These are phyloP conservation scores for Silurus aristotelis DNA, from an alignment of 2,797 vertebrate genomes.

Conservation along the genomic window DNA sequence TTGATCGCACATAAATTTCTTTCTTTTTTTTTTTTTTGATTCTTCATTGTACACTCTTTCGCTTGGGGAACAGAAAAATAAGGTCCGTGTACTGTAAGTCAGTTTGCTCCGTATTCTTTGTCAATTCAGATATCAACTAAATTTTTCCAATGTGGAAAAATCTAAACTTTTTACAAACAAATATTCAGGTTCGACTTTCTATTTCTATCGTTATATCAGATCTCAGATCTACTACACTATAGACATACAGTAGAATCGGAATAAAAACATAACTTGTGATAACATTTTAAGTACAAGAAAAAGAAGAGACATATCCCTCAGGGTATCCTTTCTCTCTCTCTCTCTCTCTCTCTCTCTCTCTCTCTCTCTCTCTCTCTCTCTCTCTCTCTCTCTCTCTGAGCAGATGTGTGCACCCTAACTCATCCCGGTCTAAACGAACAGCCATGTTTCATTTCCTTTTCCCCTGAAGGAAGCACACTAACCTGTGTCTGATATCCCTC, in stretches of 20 bases:
- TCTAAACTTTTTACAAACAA: not conserved
- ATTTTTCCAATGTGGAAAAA: not conserved
- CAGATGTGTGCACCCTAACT: not conserved
- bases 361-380: not conserved
- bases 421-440: constrained; percentile 9
- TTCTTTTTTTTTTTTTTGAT: not conserved
- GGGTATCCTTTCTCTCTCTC: not conserved
- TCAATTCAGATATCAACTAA: not conserved
- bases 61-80: not conserved
- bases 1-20: not conserved
- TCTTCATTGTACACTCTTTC: not conserved
- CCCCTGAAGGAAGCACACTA: constrained; percentile 23
- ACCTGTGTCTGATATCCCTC: constrained; percentile 28
- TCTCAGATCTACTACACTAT: not conserved
- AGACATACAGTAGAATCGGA: not conserved
- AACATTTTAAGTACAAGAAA: not conserved
- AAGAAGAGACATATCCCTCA: not conserved
- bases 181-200: not conserved
- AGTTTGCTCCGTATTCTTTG: not conserved
- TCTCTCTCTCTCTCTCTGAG: not conserved
- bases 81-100: not conserved
- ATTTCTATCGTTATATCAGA: not conserved
- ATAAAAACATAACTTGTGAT: not conserved
- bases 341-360: not conserved
- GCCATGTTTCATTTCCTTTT: constrained; percentile 37